phyloP scores from a whole-genome alignment of 1,140 invertebrate genomes.

The Drosophila pandora region DNA sequence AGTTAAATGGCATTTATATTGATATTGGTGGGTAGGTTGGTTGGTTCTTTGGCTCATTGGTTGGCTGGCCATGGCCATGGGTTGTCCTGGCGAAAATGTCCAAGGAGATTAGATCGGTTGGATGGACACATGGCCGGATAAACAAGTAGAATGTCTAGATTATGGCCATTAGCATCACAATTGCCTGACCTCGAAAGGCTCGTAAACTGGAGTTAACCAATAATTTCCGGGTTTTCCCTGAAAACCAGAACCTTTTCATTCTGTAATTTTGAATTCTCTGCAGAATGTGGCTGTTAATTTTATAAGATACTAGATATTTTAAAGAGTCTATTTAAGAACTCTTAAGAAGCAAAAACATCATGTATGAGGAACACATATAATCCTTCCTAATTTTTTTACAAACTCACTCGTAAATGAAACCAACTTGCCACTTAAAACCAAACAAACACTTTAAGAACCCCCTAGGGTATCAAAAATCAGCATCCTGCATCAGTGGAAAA shows the following conservation, averaged over 20 bases:
- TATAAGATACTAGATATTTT: no score
- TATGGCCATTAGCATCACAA: conserved; percentile 42
- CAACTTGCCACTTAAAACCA: not conserved
- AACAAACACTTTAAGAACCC: not conserved
- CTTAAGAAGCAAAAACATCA: no score
- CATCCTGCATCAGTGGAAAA: conserved; percentile 21
- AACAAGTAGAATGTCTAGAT: conserved; percentile 39
- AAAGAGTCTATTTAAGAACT: no score
- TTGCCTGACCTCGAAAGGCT: conserved; percentile 35
- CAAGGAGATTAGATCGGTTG: conserved; percentile 3
- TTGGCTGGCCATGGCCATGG: not conserved
- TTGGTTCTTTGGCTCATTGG: not conserved
- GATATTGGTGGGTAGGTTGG: conserved; percentile 27
- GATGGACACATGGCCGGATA: conserved; percentile 32
- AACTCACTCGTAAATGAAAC: no score
- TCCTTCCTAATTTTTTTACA: no score
- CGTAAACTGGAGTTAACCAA: conserved; percentile 30
- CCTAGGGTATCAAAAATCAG: conserved; percentile 17
- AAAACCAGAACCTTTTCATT: not conserved
- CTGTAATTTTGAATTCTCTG: not conserved
- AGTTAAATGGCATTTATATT: conserved; percentile 47
- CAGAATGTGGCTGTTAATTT: not conserved
- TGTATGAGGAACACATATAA: no score
- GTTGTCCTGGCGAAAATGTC: not conserved
- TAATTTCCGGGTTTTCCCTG: conserved; percentile 28